Percentiles rank a stretch among this genome's conserved stretches.
Evolutionary conservation across 2,797 vertebrate species (phyloP).

Genomic region (Clarias pachynema): DNA sequence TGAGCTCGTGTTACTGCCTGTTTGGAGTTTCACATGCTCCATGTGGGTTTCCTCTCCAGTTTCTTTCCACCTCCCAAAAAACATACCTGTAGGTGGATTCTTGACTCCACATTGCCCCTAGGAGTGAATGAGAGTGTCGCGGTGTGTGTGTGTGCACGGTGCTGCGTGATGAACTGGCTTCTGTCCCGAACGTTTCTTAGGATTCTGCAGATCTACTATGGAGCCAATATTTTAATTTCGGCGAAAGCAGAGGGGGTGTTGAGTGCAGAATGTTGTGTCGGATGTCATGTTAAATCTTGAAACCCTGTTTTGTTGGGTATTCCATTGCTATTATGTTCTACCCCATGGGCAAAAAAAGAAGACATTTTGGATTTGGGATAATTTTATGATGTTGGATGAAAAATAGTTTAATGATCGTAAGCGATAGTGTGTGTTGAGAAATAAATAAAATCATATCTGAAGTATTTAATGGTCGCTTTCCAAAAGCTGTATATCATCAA

Average conservation of each 20-base stretch:
- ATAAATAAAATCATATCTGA: neutral
- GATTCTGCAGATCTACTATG: neutral
- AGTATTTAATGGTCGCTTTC: neutral
- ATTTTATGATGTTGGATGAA: neutral
- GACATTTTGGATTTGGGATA: conserved; percentile 5
- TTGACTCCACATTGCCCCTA: neutral
- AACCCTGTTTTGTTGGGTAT: neutral
- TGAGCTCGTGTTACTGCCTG: conserved; percentile 12
- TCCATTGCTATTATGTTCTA: neutral
- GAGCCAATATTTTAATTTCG: neutral
- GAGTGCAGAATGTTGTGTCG: too few species aligned
- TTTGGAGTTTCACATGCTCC: conserved; percentile 18
- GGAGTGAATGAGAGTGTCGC: neutral
- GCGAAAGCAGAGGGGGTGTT: neutral
- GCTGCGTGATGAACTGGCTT: neutral
- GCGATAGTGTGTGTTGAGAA: neutral
- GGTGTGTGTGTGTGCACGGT: neutral
- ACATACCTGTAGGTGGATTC: neutral
- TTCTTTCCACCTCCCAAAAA: neutral
- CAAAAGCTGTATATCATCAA: neutral
- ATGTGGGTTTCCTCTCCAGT: conserved; percentile 18
- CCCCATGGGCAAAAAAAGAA: neutral
- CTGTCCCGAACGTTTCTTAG: too few species aligned
- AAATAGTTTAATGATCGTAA: neutral
- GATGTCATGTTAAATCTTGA: too few species aligned